These are phyloP conservation scores for Halcyon malimbica DNA, from an alignment of 2,113 vertebrate species.

Conservation along the genomic window DNA sequence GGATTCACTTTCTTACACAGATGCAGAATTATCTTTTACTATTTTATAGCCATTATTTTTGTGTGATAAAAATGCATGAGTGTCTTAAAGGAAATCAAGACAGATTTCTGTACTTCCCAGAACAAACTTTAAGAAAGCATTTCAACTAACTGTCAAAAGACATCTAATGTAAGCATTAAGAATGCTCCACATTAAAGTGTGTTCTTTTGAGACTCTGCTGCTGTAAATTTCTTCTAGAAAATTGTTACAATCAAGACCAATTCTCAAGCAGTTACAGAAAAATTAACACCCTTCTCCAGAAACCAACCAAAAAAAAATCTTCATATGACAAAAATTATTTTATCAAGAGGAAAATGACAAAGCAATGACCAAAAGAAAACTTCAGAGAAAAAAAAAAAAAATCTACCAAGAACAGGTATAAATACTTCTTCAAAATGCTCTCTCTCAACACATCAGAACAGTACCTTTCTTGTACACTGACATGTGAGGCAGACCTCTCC, in stretches of 20 bases:
- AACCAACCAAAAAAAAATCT: background rate
- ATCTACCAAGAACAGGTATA: background rate
- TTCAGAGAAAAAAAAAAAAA: background rate
- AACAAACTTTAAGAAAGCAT: background rate
- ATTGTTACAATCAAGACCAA: background rate
- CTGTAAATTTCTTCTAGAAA: background rate
- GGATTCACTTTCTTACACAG: background rate
- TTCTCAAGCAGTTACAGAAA: background rate
- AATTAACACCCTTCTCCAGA: background rate
- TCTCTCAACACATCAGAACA: background rate
- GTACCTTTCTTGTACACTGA: background rate
- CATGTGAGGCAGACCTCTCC: accelerated
- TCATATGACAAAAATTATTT: background rate
- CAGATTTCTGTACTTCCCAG: background rate
- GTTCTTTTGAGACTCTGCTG: background rate
- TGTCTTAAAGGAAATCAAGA: background rate
- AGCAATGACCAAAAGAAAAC: background rate
- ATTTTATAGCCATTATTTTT: background rate
- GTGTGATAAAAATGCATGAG: background rate
- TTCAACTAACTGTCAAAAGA: background rate
- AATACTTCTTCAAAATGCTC: background rate
- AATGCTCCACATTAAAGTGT: background rate
- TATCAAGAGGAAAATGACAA: background rate
- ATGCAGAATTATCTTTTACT: background rate
- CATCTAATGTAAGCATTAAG: background rate